A percentile compares a stretch with the other conserved stretches of the same genome.
Conservation (phyloP, 23 tunicate genomes). For the Aplidium turbinatum region DNA sequence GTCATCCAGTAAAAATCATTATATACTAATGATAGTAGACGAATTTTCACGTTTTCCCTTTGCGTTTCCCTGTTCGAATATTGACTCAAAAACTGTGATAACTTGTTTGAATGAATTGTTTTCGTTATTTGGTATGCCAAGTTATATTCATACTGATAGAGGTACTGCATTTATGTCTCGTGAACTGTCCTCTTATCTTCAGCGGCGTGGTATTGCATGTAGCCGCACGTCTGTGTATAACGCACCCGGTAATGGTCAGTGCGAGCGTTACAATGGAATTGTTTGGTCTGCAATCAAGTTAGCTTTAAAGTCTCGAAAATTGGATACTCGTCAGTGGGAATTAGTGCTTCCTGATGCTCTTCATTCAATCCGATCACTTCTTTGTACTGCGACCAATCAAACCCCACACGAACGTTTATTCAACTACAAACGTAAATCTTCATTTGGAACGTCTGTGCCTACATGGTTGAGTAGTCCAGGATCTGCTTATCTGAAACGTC, state of each 20-base stretch:
- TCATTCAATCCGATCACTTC: conserved; percentile 8
- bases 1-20: conserved; percentile 13
- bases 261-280: conserved; percentile 24
- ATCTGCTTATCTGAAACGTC: neutral
- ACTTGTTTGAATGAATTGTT: neutral
- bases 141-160: conserved; percentile 19
- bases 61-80: conserved; percentile 14
- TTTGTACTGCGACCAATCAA: conserved; percentile 18
- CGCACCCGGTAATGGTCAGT: conserved; percentile 29
- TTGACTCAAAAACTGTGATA: neutral
- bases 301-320: conserved; percentile 16
- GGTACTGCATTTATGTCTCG: conserved; percentile 13
- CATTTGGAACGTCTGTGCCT: conserved; percentile 1
- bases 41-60: conserved; percentile 27
- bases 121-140: conserved; percentile 8
- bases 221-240: conserved; percentile 13
- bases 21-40: conserved; percentile 8
- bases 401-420: conserved; percentile 27
- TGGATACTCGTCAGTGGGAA: conserved; percentile 22
- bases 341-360: conserved; percentile 15
- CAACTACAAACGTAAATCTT: neutral
- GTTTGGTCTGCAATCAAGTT: neutral
- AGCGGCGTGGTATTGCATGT: conserved; percentile 8
- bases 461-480: conserved; percentile 36
- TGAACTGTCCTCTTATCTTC: conserved; percentile 1